Base-by-base conservation (phyloP, 2,797 vertebrate species). In the Phylloscopus collybita region DNA sequence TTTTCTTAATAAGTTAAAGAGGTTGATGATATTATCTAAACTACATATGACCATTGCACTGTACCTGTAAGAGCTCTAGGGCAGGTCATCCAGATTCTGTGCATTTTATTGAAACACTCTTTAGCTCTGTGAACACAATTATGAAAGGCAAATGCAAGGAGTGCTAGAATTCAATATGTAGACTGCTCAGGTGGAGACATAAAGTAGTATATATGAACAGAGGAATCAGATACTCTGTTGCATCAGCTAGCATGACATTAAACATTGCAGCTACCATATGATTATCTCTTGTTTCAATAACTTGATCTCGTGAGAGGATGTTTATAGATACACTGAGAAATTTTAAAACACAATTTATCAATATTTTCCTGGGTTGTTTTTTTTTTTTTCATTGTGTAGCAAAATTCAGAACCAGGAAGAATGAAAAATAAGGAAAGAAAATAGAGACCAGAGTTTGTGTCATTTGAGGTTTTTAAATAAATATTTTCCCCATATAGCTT, bases 121-220 rank as follows among this genome's bases (percentile, higher is more conserved):
- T 71, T 49, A 67, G 29, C 38, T 15, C 14, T 85, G 82, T 54
- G 69, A 73, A 38, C 34, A 70, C 5, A 13, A 50, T 36, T n/a
- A 64, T 83, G 82, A 83, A 72, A 75, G 53, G n/a, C 20, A 86
- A n/a, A 71, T 59, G 61, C n/a, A 90, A 71, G 20, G 21, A 82
- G 29, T 59, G n/a, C 13, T 75, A 60, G 30, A 86, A 92, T 84
- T 83, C 62, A 75, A 79, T 38, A 70, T 19, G 32, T 51, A 53
- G 51, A 45, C 47, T 80, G 34, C 44, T 80, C 56, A 42, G 40
- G 75, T 79, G 15, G 51, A 91, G 47, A 88, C 5, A n/a, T 25
- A 60, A 11, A 75, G 65, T 50, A 81, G 79, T 16, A 56, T 16
- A n/a, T 16, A 57, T 44, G 76, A 88, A 79, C 53, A 40, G 40